Evolutionary conservation across 1,140 invertebrate genomes (phyloP), one percentile per base, ranked within the genome.

Genomic region (Ruditapes philippinarum): DNA sequence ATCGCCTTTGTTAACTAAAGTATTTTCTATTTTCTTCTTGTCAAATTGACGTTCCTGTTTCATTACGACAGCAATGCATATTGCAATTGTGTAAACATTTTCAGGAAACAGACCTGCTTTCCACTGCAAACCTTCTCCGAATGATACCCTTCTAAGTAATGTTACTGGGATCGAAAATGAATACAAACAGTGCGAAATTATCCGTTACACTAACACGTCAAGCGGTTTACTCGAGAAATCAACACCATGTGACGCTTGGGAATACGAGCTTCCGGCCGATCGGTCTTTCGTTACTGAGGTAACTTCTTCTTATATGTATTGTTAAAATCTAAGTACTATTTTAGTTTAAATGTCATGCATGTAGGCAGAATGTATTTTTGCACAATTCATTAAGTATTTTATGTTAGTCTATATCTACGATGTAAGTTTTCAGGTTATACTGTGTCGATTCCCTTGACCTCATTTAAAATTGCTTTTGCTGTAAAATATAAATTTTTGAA

Each of bases 271-370:
- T 19, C 33, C 65, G 14, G 33, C 14, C 14, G 65, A 70, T 17
- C 31, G 28, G 33, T 70, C 80, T 2, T 83, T 83, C 45, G 60
- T 68, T 17, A 68, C 80, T 14, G 60, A 83, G 62, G 80, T 83
- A 76, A 11, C n/a, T n/a, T 5, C 25, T 17, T 70, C 5, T 12
- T 38, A 2, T 38, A 40, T 38, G 33, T 7, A 7, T 7, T 1
- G 36, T 1, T 19, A 22, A 5, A 11, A 17, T 22, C 3, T 0
- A 17, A 70, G 33, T 3, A 4, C 19, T 22, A n/a, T 38, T 3
- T 70, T 3, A 38, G 3, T 1, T 40, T 5, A 40, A 70, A 65
- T 31, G 7, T 3, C 2, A 9, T 4, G 62, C n/a, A n/a, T 57
- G 9, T 57, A n/a, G 4, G 25, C 54, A n/a, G 19, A 57, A 57